Percentiles rank a stretch among this genome's conserved stretches.
Evolutionary conservation across 2,888 invertebrate genomes (phyloP).

Genomic region (Ophion obscuratus): DNA sequence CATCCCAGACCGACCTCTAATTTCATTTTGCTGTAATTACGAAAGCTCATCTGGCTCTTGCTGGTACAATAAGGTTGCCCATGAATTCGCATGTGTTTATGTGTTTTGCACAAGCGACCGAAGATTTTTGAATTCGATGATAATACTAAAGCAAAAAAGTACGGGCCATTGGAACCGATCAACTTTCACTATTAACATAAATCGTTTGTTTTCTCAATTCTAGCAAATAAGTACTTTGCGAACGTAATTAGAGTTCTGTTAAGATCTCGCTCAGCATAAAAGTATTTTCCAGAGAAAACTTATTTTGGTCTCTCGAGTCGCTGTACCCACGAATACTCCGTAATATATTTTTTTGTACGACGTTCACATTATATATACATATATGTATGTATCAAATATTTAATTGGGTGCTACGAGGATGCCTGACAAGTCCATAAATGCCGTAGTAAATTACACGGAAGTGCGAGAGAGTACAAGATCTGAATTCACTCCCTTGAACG

Average conservation of each 20-base stretch:
- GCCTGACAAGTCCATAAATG: conserved; percentile 67
- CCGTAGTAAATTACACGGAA: conserved; percentile 70
- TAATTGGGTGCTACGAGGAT: conserved; percentile 71
- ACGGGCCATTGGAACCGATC: background rate
- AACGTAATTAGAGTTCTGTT: conserved; percentile 25
- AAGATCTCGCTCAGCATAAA: conserved; percentile 37
- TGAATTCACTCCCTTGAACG: background rate
- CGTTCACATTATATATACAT: conserved; percentile 16
- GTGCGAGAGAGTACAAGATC: background rate
- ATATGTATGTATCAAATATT: conserved; percentile 69
- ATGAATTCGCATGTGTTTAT: too few relatives aligned
- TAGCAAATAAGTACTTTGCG: conserved; percentile 10
- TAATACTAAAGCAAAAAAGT: background rate
- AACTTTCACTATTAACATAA: background rate
- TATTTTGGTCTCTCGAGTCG: conserved; percentile 48
- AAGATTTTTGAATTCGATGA: background rate
- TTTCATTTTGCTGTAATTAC: too few relatives aligned
- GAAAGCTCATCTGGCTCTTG: too few relatives aligned
- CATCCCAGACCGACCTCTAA: too few relatives aligned
- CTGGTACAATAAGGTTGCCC: too few relatives aligned
- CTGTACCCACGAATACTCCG: conserved; percentile 29
- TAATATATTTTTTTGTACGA: background rate
- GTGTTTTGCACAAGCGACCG: too few relatives aligned
- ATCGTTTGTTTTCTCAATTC: background rate
- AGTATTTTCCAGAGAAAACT: conserved; percentile 48